phyloP scores from a whole-genome alignment of 2,113 vertebrate species.

The Hippolais icterina region DNA sequence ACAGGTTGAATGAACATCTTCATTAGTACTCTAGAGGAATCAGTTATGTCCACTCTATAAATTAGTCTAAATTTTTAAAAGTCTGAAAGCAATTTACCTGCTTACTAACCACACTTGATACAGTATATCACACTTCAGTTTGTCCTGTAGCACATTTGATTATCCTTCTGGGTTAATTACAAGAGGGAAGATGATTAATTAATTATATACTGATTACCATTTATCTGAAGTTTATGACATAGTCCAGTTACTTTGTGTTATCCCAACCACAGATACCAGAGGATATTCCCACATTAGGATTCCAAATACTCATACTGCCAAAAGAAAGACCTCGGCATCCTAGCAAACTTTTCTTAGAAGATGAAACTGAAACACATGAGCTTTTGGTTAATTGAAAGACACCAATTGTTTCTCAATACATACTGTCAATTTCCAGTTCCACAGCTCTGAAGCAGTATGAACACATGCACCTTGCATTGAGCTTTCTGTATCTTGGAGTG shows the following conservation, averaged over 20 bases:
- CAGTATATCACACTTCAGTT: neutral
- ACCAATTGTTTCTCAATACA: neutral
- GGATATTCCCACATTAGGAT: neutral
- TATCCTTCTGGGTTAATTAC: neutral
- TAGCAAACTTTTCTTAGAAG: neutral
- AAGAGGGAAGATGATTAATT: neutral
- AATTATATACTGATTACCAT: neutral
- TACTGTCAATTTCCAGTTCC: neutral
- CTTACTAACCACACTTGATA: neutral
- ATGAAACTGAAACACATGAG: neutral
- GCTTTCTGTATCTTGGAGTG: neutral
- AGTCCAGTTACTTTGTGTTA: neutral
- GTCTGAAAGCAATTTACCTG: neutral
- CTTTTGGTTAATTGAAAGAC: neutral
- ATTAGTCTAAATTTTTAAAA: neutral
- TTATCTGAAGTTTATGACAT: neutral
- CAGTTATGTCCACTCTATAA: neutral
- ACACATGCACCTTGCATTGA: accelerated
- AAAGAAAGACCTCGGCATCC: neutral
- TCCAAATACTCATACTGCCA: neutral
- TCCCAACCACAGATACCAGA: neutral
- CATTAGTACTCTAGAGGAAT: neutral
- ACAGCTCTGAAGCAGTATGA: neutral
- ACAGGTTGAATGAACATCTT: neutral
- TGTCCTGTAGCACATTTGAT: neutral